These are phyloP conservation scores for Lophotriccus pileatus DNA, from an alignment of 2,797 vertebrate genomes.

Conservation along the genomic window DNA sequence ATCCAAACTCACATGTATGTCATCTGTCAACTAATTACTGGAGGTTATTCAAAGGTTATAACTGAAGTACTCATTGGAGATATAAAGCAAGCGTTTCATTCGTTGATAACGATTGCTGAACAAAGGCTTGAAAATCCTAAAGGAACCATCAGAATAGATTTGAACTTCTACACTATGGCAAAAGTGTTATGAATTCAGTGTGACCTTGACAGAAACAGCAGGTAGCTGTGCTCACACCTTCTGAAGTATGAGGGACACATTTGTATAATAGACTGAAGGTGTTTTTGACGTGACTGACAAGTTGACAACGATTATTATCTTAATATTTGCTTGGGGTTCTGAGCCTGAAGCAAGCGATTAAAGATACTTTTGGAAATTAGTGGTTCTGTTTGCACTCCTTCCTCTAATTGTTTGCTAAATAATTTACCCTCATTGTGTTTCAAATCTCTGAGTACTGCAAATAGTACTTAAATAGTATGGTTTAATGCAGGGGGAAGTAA, in stretches of 20 bases:
- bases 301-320: constrained; percentile 76
- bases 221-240: background rate
- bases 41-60: constrained; percentile 63
- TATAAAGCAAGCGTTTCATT: constrained; percentile 7
- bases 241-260: background rate
- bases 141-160: constrained; percentile 42
- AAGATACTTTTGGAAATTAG: constrained; percentile 70
- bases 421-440: constrained; percentile 46
- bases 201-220: constrained; percentile 71
- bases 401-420: constrained; percentile 71
- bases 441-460: constrained; percentile 5
- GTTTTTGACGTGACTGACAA: constrained; percentile 67
- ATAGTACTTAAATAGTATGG: background rate
- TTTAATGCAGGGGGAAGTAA: background rate
- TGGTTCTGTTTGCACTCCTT: constrained; percentile 68
- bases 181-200: constrained; percentile 25
- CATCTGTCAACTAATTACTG: constrained; percentile 41
- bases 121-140: constrained; percentile 36
- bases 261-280: constrained; percentile 63
- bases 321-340: constrained; percentile 77
- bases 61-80: constrained; percentile 50
- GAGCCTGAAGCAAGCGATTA: constrained; percentile 59
- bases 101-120: constrained; percentile 17
- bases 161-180: constrained; percentile 22
- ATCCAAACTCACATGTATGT: constrained; percentile 13